A percentile compares a stretch with the other conserved stretches of the same genome.
phyloP scores from a whole-genome alignment of 2,113 vertebrate genomes.

The Alosa alosa region DNA sequence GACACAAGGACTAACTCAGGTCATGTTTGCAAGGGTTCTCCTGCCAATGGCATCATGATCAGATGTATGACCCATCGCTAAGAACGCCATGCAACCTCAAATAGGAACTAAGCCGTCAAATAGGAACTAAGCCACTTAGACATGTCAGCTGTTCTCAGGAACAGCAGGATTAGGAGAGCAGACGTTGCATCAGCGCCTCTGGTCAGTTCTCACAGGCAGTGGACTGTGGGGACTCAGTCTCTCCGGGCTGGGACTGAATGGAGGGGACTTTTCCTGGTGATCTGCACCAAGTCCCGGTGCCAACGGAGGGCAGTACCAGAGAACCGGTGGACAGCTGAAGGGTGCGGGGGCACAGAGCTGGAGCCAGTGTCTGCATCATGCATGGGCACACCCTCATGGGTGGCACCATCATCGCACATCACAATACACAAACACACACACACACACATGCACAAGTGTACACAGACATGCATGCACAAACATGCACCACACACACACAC shows the following conservation, averaged over 20 bases:
- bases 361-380: constrained; percentile 36
- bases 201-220: background rate
- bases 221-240: background rate
- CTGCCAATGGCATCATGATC: background rate
- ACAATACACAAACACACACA: background rate
- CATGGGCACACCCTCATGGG: constrained; percentile 21
- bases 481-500: background rate
- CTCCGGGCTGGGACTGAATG: background rate
- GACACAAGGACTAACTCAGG: background rate
- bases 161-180: background rate
- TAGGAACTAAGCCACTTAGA: background rate
- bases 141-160: background rate
- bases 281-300: background rate
- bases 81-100: background rate
- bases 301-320: background rate
- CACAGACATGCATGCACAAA: background rate
- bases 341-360: background rate
- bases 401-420: background rate
- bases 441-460: background rate
- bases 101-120: background rate
- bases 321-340: background rate
- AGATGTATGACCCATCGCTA: background rate
- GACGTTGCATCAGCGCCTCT: background rate
- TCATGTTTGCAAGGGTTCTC: background rate
- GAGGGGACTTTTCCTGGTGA: background rate